These are phyloP conservation scores for Hydrophis major DNA, from an alignment of 2,797 vertebrate genomes.

Conservation along the genomic window DNA sequence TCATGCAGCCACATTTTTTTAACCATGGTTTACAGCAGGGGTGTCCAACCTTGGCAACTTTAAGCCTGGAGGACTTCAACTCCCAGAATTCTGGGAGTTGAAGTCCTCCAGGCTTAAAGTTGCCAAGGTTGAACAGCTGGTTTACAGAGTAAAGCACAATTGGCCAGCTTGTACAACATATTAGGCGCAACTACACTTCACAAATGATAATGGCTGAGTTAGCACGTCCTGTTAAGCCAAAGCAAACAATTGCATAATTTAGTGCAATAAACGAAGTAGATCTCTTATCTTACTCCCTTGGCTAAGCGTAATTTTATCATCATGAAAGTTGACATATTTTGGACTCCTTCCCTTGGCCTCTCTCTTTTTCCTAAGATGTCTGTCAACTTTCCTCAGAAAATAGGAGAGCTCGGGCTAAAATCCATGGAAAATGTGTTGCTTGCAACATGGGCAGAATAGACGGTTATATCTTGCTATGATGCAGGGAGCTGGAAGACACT, in stretches of 20 bases:
- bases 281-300: neutral
- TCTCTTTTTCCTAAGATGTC: neutral
- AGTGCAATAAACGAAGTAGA: neutral
- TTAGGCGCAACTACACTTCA: neutral
- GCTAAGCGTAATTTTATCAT: conserved; percentile 33
- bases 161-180: neutral
- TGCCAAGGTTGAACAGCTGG: neutral
- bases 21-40: neutral
- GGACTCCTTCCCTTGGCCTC: conserved; percentile 17
- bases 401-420: neutral
- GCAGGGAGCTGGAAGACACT: neutral
- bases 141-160: neutral
- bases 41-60: no score
- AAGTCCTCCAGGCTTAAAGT: no score
- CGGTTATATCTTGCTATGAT: neutral
- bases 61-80: no score
- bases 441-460: neutral
- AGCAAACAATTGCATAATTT: neutral
- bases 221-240: neutral
- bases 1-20: neutral
- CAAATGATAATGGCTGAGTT: neutral
- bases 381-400: conserved; percentile 31
- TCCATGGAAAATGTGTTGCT: neutral
- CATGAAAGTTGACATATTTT: conserved; percentile 13
- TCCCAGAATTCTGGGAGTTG: no score